Percentiles rank a stretch among this genome's conserved stretches.
phyloP scores from a whole-genome alignment of 2,113 vertebrate species.

The Campylorhamphus procurvoides region DNA sequence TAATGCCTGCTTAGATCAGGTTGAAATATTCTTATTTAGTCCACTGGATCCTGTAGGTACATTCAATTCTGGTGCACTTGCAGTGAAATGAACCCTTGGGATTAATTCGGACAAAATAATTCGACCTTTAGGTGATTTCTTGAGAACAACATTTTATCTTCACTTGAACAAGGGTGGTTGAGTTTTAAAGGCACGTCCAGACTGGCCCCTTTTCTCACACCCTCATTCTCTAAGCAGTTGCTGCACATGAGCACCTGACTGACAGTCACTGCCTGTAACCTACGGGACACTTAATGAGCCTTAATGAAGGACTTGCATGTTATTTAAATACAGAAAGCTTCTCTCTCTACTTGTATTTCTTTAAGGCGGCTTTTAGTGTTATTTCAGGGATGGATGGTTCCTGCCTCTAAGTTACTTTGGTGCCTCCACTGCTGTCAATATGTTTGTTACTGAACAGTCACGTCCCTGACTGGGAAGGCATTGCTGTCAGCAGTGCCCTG shows the following conservation, averaged over 20 bases:
- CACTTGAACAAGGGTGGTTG: not conserved
- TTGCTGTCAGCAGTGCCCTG: not conserved
- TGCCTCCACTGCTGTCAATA: conserved; percentile 4
- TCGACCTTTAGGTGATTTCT: not conserved
- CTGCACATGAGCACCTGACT: not conserved
- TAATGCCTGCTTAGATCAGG: not conserved
- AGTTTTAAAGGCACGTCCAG: not conserved
- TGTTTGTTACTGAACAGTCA: not conserved
- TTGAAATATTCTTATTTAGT: not conserved
- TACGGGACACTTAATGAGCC: not conserved
- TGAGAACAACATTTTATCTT: not conserved
- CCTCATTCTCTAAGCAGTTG: not conserved
- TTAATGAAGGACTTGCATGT: not conserved
- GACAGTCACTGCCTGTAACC: not conserved
- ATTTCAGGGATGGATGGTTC: conserved; percentile 57
- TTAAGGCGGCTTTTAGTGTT: not conserved
- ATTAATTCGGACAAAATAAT: not conserved
- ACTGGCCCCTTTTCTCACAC: not conserved
- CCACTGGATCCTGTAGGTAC: not conserved
- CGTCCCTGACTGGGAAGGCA: not conserved
- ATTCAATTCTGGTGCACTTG: not conserved
- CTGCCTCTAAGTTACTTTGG: conserved; percentile 9
- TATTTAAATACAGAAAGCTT: not conserved
- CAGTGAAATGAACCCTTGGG: not conserved
- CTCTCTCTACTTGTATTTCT: not conserved